phyloP scores from a whole-genome alignment of 2,113 vertebrate genomes.

The Podilymbus podiceps region DNA sequence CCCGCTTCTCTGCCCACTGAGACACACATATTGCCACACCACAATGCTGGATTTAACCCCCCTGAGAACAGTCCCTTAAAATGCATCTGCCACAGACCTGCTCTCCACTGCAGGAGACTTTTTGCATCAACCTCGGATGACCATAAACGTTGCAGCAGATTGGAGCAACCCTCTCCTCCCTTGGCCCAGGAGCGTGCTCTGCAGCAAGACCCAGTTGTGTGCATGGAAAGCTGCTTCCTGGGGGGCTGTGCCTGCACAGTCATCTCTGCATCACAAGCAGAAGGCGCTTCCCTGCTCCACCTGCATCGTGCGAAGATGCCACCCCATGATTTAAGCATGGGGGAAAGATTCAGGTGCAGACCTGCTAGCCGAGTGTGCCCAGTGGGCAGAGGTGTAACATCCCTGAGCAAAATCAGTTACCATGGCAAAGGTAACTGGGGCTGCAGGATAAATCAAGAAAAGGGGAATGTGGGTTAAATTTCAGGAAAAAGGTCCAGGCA shows the following conservation, averaged over 20 bases:
- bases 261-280: neutral
- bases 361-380: neutral
- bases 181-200: rapidly evolving
- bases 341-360: neutral
- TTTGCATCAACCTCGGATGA: neutral
- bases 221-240: neutral
- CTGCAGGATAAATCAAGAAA: neutral
- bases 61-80: neutral
- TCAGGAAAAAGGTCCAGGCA: neutral
- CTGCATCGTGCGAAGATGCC: neutral
- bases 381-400: neutral
- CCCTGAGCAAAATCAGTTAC: neutral
- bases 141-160: neutral
- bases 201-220: neutral
- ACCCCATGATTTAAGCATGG: neutral
- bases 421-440: neutral
- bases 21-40: rapidly evolving
- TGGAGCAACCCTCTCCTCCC: neutral
- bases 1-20: neutral
- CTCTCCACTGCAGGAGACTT: neutral
- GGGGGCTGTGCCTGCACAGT: neutral
- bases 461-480: neutral
- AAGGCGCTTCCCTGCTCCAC: neutral
- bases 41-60: neutral
- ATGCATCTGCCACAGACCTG: neutral